These are phyloP conservation scores for Nephrotoma appendiculata DNA, from an alignment of 2,888 invertebrate genomes.

Conservation along the genomic window DNA sequence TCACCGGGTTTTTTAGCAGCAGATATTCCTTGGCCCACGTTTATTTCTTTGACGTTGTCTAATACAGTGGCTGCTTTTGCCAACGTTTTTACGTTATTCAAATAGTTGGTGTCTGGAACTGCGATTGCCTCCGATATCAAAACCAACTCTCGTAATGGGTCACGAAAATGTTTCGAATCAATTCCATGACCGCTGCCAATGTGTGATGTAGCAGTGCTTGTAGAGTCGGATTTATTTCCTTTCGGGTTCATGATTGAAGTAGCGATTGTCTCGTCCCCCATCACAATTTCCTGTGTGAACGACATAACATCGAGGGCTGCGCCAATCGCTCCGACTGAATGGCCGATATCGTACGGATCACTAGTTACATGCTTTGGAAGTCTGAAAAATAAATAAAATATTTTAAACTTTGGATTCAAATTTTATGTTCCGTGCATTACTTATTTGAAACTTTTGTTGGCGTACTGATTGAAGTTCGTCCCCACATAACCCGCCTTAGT, in stretches of 20 bases:
- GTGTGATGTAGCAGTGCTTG: not conserved
- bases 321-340: slow-evolving; percentile 41
- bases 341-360: slow-evolving; percentile 32
- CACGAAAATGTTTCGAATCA: slow-evolving; percentile 18
- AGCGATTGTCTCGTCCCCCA: slow-evolving; percentile 20
- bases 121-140: slow-evolving; percentile 35
- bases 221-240: not conserved
- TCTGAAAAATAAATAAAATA: slow-evolving; percentile 7
- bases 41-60: slow-evolving; percentile 31
- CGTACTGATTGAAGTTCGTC: slow-evolving; percentile 73
- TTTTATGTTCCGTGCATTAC: slow-evolving; percentile 21
- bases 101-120: slow-evolving; percentile 23
- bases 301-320: slow-evolving; percentile 73
- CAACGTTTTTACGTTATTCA: slow-evolving; percentile 37
- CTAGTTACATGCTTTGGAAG: slow-evolving; percentile 19
- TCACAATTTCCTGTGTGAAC: slow-evolving; percentile 60
- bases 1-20: not conserved
- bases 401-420: not conserved
- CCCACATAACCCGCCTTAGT: slow-evolving; percentile 79
- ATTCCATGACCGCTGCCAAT: not conserved
- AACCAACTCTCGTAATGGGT: slow-evolving; percentile 50
- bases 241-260: not conserved
- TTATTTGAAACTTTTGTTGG: slow-evolving; percentile 57
- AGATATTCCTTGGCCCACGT: not conserved
- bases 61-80: slow-evolving; percentile 48